Base-by-base conservation (phyloP, 1,140 invertebrate species). In the Camponotus floridanus region DNA sequence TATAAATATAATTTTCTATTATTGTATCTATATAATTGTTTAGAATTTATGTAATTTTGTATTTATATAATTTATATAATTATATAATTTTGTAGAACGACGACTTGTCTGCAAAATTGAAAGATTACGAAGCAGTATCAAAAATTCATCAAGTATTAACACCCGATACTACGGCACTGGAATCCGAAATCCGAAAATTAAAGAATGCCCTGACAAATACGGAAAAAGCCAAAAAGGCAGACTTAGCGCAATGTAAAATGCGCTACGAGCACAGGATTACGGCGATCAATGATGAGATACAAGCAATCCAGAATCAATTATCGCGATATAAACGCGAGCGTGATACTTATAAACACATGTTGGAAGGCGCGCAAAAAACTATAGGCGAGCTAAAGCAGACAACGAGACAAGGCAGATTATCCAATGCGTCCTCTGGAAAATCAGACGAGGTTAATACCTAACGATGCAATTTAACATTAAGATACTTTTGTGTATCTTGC, bases 261-360 rank as follows among this genome's bases (percentile, higher is more conserved):
- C 96, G 98, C 18, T 99, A 99, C 91, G 98, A 99, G 92, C 97
- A 97, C 76, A 97, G 98, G 92, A 96, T 99, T 90, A 97, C 97
- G 64, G 96, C 98, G 18, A 97, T 99, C 89, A 97, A 97, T 84
- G 98, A 98, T 79, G 98, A 99, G 94, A 96, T 99, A 15, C 97
- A 98, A 81, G 96, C 97, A 1, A 96, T 98, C 88, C 98, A 99
- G 93, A 96, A 96, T 81, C 97, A 98, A 94, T 93, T 97, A 13
- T 95, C 96, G 2, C 96, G 97, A 90, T 98, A 99, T 92, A 98
- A 98, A 92, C 96, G 97, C 80, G 98, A 99, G 95, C 96, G 98
- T 59, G 98, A 99, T 92, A 97, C 97, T 42, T 98, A 98, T 90
- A 98, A 98, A 88, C 98, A 99, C 92, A 98, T 99, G 97, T 92